These are phyloP conservation scores for Hexactinellida sp. DNA, from an alignment of 37 sponge, comb jelly and placozoan species.

Conservation along the genomic window DNA sequence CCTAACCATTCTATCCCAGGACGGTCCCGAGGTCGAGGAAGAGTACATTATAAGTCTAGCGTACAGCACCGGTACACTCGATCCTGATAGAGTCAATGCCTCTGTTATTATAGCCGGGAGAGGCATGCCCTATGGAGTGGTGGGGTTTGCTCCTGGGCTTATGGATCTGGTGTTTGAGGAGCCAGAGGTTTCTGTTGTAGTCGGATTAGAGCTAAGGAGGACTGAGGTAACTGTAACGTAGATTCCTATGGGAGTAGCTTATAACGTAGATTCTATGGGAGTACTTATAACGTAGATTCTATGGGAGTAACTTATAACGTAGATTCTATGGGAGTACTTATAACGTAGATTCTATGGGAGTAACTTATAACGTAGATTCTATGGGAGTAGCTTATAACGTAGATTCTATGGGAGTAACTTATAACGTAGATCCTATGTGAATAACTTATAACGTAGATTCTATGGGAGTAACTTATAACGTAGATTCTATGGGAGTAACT, in stretches of 20 bases:
- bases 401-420: no score
- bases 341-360: no score
- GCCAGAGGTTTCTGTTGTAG: not conserved
- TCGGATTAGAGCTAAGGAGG: not conserved
- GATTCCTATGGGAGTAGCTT: not conserved
- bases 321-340: no score
- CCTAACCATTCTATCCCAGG: slow-evolving; percentile 43
- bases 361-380: no score
- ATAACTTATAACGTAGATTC: no score
- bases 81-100: not conserved
- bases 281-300: no score
- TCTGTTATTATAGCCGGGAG: not conserved
- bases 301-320: no score
- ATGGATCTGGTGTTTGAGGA: not conserved
- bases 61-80: slow-evolving; percentile 29
- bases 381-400: no score
- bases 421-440: no score
- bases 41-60: slow-evolving; percentile 34
- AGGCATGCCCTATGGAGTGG: slow-evolving; percentile 51
- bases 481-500: no score
- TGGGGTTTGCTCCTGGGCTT: slow-evolving; percentile 32
- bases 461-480: no score
- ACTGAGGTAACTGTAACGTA: not conserved
- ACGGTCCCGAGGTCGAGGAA: slow-evolving; percentile 52
- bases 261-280: no score